Base-by-base conservation (phyloP, 2,888 invertebrate genomes). In the Alcis repandata region DNA sequence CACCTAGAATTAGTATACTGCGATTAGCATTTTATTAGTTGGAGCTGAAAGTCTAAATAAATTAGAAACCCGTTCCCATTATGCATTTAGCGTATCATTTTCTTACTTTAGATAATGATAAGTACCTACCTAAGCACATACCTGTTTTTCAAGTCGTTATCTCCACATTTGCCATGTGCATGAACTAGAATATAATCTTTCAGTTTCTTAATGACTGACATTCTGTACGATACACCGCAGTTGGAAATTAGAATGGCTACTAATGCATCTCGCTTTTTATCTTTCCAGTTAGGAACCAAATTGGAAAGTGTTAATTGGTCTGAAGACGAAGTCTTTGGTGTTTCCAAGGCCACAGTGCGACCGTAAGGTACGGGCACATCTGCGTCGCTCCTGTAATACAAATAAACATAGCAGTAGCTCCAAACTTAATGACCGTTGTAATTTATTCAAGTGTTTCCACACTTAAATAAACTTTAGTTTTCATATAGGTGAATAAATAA, bases 291-390 rank as follows among this genome's bases (percentile, higher is more conserved):
- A 3, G 91, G 89, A 38, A 91, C 78, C 15, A 85, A 54, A 45
- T 74, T 54, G 3, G 72, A 52, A 73, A 85, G 61, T 13, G 60
- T 13, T 36, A 49, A n/a, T 20, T 49, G 59, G 22, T 51, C 15
- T 78, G 48, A 4, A 13, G 2, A 20, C 33, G 17, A 17, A 10
- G 36, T 56, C n/a, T 27, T 52, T 10, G 43, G 69, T 2, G 3
- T 1, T 20, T 65, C 36, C 9, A 87, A 68, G 2, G 87, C 73
- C 1, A 95, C 63, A 1, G 95, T 94, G 49, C 95, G 91, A 0
- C 95, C 96, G 62, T 96, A 95, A 0, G 96, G 95, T 2, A 95
- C 95, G 0, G 95, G 95, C 15, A 96, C 90, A 72, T 96, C 96
- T 2, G 95, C 92, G 68, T 95, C 94, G 79, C 88, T 93, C 77